A percentile compares a stretch with the other conserved stretches of the same genome.
phyloP scores from a whole-genome alignment of 2,888 invertebrate genomes.

The Acrocera orbiculus region DNA sequence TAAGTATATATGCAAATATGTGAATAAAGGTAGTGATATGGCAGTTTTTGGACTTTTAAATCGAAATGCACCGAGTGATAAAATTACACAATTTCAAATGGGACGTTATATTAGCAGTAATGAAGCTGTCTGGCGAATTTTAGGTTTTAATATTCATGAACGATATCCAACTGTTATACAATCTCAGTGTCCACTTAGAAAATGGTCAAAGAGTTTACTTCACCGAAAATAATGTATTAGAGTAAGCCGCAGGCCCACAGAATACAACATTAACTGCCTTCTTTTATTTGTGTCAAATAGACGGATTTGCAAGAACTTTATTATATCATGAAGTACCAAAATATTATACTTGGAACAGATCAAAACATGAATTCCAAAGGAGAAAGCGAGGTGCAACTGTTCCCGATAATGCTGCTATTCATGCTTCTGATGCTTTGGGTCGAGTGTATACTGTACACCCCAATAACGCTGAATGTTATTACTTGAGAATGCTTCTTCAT shows the following conservation, averaged over 20 bases:
- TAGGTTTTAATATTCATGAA: constrained; percentile 4
- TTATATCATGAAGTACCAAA: background rate
- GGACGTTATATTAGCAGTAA: constrained; percentile 16
- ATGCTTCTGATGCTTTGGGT: background rate
- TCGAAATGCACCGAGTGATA: constrained; percentile 1
- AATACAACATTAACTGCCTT: constrained; percentile 1
- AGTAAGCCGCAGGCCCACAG: background rate
- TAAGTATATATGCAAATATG: background rate
- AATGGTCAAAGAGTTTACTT: constrained; percentile 16
- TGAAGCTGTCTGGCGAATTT: constrained; percentile 9
- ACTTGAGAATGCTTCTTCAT: background rate
- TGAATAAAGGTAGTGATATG: constrained; percentile 25
- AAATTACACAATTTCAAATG: background rate
- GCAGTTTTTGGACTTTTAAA: constrained; percentile 13
- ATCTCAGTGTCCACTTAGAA: constrained; percentile 6
- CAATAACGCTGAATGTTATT: constrained; percentile 1
- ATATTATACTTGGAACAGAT: background rate
- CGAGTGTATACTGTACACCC: constrained; percentile 1
- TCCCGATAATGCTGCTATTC: background rate
- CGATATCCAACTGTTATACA: constrained; percentile 7
- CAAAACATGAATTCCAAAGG: background rate
- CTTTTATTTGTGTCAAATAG: constrained; percentile 1
- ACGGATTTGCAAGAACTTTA: constrained; percentile 1
- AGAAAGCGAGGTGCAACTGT: background rate
- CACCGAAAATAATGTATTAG: constrained; percentile 7